Conservation (phyloP, 2,113 vertebrate species). For the Petrocephalus microphthalmus region DNA sequence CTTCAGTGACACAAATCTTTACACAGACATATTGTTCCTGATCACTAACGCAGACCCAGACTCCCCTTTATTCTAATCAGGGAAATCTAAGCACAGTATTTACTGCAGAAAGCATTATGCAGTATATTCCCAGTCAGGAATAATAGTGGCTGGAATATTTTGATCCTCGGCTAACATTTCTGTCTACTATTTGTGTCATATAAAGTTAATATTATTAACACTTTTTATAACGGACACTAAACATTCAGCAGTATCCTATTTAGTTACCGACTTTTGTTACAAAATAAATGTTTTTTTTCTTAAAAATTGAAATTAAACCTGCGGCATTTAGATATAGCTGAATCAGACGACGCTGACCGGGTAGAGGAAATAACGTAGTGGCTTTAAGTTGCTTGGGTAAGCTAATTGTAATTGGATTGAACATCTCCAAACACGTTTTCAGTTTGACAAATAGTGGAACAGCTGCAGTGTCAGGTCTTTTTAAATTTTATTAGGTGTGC, state of each 20-base stretch:
- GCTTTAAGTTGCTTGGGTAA: slow-evolving; percentile 5
- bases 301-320: not conserved
- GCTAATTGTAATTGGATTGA: slow-evolving; percentile 15
- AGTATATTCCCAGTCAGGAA: not conserved
- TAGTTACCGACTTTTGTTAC: not conserved
- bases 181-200: not conserved
- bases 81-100: not conserved
- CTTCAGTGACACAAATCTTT: not conserved
- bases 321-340: slow-evolving; percentile 5
- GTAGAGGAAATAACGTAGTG: not conserved
- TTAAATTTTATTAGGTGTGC: slow-evolving; percentile 30
- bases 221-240: not conserved
- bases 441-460: slow-evolving; percentile 35
- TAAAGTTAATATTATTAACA: not conserved
- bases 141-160: not conserved
- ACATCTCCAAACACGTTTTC: not conserved
- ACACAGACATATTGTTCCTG: not conserved
- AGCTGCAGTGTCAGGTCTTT: slow-evolving; percentile 25
- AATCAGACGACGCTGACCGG: not conserved
- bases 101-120: not conserved
- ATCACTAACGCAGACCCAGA: not conserved
- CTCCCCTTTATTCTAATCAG: not conserved
- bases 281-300: not conserved
- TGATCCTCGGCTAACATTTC: not conserved
- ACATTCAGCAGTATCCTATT: not conserved